phyloP scores from a whole-genome alignment of 2,113 vertebrate genomes.

The Stegostoma tigrinum region DNA sequence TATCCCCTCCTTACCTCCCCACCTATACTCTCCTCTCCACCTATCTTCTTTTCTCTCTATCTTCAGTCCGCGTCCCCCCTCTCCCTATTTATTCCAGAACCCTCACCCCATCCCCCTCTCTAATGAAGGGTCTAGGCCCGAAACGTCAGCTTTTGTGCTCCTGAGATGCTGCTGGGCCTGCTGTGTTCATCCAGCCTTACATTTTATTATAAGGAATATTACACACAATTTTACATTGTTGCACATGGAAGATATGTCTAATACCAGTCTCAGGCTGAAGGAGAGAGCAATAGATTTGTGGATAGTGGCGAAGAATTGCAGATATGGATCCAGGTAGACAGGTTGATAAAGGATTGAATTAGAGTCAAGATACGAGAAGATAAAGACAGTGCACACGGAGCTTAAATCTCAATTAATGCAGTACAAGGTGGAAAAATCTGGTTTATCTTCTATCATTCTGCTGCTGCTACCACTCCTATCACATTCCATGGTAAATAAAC shows the following conservation, averaged over 20 bases:
- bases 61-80: too few relatives aligned
- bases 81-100: too few relatives aligned
- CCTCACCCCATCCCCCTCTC: too few relatives aligned
- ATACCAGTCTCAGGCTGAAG: background rate
- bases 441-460: background rate
- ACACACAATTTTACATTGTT: background rate
- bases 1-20: too few relatives aligned
- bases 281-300: background rate
- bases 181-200: too few relatives aligned
- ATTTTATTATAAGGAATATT: constrained; percentile 2
- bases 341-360: background rate
- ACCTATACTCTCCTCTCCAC: too few relatives aligned
- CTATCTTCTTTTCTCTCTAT: too few relatives aligned
- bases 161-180: too few relatives aligned
- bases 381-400: background rate
- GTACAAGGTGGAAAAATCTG: background rate
- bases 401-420: background rate
- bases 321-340: background rate
- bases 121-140: too few relatives aligned
- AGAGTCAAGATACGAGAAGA: background rate
- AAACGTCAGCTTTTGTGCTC: too few relatives aligned
- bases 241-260: background rate
- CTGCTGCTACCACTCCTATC: background rate
- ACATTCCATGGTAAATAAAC: background rate
- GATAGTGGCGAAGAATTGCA: background rate